Percentiles rank a stretch among this genome's conserved stretches.
Evolutionary conservation across 2,888 invertebrate genomes (phyloP).

Genomic region (Eledone cirrhosa): DNA sequence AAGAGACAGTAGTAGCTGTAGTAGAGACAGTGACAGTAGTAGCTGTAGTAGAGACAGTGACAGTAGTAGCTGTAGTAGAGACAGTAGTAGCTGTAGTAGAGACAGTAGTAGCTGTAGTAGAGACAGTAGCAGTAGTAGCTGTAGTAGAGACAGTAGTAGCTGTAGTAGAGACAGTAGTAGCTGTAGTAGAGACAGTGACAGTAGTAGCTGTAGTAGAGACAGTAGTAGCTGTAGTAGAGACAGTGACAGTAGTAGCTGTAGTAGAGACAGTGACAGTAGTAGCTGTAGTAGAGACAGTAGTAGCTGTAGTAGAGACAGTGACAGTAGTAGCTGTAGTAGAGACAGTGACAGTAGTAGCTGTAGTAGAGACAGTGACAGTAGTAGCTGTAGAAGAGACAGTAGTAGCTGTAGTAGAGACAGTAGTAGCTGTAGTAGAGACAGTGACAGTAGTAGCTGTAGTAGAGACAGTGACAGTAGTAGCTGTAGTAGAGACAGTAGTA

Average conservation of each 20-base stretch:
- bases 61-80: background rate
- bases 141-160: background rate
- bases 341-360: background rate
- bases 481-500: constrained; percentile 16
- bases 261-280: background rate
- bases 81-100: background rate
- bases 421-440: background rate
- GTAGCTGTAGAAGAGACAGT: background rate
- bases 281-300: background rate
- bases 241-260: background rate
- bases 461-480: background rate
- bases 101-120: background rate
- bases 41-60: background rate
- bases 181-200: background rate
- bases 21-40: background rate
- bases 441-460: constrained; percentile 9
- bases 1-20: background rate
- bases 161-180: background rate
- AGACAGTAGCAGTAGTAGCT: too few species aligned
- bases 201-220: background rate
- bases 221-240: background rate
- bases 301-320: background rate
- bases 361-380: background rate
- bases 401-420: background rate
- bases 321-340: background rate